Conservation (phyloP, 2,888 invertebrate species). For the Leptura quadrifasciata region DNA sequence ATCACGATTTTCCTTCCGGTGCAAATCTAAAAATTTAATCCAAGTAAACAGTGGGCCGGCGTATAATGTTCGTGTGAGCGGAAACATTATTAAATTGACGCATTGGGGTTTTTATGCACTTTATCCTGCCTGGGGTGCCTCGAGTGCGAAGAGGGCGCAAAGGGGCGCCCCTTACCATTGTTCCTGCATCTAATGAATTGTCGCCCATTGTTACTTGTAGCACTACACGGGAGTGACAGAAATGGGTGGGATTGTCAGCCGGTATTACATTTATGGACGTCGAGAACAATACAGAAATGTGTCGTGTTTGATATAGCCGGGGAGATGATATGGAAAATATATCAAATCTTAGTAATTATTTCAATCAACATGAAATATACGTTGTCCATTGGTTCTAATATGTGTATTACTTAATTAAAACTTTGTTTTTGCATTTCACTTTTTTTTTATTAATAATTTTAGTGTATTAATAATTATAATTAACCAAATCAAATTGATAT, state of each 20-base stretch:
- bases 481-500: too few relatives aligned
- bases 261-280: slow-evolving; percentile 47
- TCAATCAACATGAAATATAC: too few relatives aligned
- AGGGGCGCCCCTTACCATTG: slow-evolving; percentile 41
- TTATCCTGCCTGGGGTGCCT: slow-evolving; percentile 58
- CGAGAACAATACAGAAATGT: slow-evolving; percentile 42
- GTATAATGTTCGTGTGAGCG: slow-evolving; percentile 65
- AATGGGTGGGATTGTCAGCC: slow-evolving; percentile 44
- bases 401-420: too few relatives aligned
- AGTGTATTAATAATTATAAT: too few relatives aligned
- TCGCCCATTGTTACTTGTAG: slow-evolving; percentile 65
- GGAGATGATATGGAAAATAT: background rate
- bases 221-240: slow-evolving; percentile 60
- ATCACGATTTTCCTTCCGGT: slow-evolving; percentile 58
- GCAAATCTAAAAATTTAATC: slow-evolving; percentile 65
- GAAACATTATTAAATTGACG: slow-evolving; percentile 71
- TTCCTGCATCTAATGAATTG: slow-evolving; percentile 67
- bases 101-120: slow-evolving; percentile 70
- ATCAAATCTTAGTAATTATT: slow-evolving; percentile 5
- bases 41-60: slow-evolving; percentile 60
- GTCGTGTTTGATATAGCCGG: background rate
- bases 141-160: slow-evolving; percentile 4
- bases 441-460: too few relatives aligned
- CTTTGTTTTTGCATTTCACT: too few relatives aligned
- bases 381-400: too few relatives aligned